phyloP scores from a whole-genome alignment of 2,113 vertebrate genomes.

The Ciconia boyciana region DNA sequence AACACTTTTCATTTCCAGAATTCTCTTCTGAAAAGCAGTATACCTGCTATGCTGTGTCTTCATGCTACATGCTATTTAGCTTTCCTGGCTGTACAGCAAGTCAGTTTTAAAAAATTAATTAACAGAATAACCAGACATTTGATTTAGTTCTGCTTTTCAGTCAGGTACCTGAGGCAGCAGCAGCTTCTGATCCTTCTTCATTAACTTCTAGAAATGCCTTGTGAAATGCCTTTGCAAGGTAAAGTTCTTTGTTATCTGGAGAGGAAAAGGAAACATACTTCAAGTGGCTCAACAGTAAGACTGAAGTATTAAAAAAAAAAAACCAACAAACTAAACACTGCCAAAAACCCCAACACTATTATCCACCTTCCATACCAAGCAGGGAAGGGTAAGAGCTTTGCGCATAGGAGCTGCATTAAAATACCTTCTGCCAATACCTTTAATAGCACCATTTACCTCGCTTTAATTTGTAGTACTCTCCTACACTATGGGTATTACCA shows the following conservation, averaged over 20 bases:
- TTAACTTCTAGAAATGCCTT: constrained; percentile 96
- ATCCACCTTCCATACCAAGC: not conserved
- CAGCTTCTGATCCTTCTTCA: constrained; percentile 95
- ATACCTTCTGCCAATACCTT: not conserved
- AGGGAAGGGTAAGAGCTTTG: not conserved
- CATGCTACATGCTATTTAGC: not conserved
- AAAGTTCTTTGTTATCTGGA: constrained; percentile 88
- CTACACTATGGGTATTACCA: not conserved
- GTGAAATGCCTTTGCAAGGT: constrained; percentile 90
- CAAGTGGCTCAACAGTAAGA: not conserved
- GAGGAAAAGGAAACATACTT: not conserved
- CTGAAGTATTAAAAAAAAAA: not conserved
- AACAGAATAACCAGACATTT: not conserved
- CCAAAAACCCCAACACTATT: not conserved
- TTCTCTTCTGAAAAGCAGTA: not conserved
- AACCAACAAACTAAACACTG: not conserved
- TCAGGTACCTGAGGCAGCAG: constrained; percentile 88
- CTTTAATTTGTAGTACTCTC: not conserved
- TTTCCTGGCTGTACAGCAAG: not conserved
- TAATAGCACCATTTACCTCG: not conserved
- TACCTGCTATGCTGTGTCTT: not conserved
- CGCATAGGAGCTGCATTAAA: not conserved
- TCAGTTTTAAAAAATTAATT: constrained; percentile 18
- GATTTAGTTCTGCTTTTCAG: constrained; percentile 14
- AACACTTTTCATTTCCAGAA: not conserved